Conservation (phyloP, 2,113 vertebrate genomes). For the Erythrocebus patas region DNA sequence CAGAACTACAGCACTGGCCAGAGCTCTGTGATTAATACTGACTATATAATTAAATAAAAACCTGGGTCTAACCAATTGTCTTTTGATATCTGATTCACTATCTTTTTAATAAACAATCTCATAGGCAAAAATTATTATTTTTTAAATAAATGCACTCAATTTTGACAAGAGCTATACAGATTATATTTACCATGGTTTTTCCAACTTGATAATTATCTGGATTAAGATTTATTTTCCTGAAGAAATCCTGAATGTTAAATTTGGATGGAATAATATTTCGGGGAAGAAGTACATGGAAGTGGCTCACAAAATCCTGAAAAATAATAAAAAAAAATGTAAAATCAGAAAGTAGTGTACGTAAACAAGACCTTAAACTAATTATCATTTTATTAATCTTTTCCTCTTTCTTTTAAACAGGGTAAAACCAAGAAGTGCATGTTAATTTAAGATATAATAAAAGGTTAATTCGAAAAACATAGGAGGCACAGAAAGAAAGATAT, state of each 20-base stretch:
- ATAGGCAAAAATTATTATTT: constrained; percentile 12
- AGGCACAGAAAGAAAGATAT: not conserved
- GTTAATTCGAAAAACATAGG: constrained; percentile 17
- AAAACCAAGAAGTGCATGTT: constrained; percentile 12
- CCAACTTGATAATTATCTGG: constrained; percentile 95
- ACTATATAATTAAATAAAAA: not conserved
- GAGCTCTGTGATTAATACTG: not conserved
- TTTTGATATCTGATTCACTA: constrained; percentile 32
- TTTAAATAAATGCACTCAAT: not conserved
- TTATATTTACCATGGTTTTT: constrained; percentile 91
- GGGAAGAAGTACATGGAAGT: constrained; percentile 93
- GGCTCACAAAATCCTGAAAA: constrained; percentile 93
- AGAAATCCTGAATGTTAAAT: constrained; percentile 89
- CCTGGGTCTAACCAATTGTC: not conserved
- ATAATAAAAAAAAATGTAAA: constrained; percentile 16
- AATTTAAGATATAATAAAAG: constrained; percentile 46
- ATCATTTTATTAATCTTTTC: constrained; percentile 17
- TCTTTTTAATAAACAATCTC: constrained; percentile 20
- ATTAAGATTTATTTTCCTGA: constrained; percentile 87
- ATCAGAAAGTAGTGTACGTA: not conserved
- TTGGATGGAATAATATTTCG: constrained; percentile 85
- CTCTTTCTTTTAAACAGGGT: constrained; percentile 29
- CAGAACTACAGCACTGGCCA: not conserved
- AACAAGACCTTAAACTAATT: not conserved
- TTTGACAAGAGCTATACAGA: not conserved